phyloP scores from a whole-genome alignment of 2,797 vertebrate genomes.

The Catharus ustulatus region DNA sequence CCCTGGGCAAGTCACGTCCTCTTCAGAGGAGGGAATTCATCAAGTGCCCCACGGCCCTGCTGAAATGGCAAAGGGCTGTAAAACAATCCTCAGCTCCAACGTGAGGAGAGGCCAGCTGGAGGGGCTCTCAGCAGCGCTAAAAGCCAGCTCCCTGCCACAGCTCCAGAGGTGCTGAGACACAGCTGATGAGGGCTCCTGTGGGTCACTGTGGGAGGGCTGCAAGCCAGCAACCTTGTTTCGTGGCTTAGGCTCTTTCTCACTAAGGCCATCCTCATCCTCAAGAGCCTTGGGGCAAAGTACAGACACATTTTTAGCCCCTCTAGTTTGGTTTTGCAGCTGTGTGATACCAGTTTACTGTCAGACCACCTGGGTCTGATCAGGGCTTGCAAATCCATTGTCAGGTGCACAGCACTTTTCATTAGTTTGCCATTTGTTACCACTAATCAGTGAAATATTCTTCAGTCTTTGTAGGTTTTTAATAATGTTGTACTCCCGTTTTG shows the following conservation, averaged over 20 bases:
- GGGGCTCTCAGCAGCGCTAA: not conserved
- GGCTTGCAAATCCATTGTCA: not conserved
- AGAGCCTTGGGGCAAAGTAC: not conserved
- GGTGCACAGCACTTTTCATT: not conserved
- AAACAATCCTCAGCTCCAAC: not conserved
- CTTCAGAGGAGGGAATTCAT: slow-evolving; percentile 36
- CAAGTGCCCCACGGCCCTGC: slow-evolving; percentile 9
- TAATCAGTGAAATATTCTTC: not conserved
- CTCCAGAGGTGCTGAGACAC: not conserved
- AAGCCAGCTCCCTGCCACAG: not conserved
- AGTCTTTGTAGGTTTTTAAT: not conserved
- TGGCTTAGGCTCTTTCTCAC: not conserved
- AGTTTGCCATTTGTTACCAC: not conserved
- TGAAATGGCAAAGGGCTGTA: not conserved
- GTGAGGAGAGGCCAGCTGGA: not conserved
- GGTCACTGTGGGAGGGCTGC: not conserved
- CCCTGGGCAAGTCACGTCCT: slow-evolving; percentile 66
- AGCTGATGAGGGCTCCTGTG: not conserved
- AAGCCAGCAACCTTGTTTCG: not conserved
- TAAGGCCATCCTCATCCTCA: not conserved
- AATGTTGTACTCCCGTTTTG: not conserved
- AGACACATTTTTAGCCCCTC: not conserved
- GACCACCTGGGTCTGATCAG: not conserved
- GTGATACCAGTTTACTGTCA: not conserved
- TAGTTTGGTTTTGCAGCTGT: not conserved